A percentile compares a stretch with the other conserved stretches of the same genome.
Evolutionary conservation across 2,113 vertebrate species (phyloP).

Genomic region (Salvator merianae): DNA sequence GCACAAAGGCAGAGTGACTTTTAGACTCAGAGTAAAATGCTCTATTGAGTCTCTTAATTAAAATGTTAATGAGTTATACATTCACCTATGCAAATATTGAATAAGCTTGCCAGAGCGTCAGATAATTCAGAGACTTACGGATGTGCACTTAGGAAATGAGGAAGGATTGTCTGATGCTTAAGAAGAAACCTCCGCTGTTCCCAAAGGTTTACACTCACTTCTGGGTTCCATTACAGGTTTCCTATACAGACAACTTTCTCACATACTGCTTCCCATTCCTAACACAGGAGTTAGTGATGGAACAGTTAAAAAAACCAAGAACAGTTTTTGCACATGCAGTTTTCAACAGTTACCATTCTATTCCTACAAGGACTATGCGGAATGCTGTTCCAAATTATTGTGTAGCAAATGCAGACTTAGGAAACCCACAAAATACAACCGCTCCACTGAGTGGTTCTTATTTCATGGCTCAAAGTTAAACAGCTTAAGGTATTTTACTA

Average conservation of each 20-base stretch:
- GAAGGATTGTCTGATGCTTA: not conserved
- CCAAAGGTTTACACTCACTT: not conserved
- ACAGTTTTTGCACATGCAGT: no score
- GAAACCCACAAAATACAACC: slow-evolving; percentile 81
- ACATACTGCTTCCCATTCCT: not conserved
- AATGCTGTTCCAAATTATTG: no score
- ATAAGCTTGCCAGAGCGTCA: not conserved
- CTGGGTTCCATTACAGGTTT: not conserved
- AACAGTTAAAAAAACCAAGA: no score
- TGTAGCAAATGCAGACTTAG: slow-evolving; percentile 83
- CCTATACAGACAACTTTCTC: not conserved
- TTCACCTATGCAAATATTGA: slow-evolving; percentile 2
- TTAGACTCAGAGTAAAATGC: slow-evolving; percentile 1
- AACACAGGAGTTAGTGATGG: no score
- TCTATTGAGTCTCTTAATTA: slow-evolving; percentile 14
- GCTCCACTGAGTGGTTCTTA: slow-evolving; percentile 81
- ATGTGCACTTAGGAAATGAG: not conserved
- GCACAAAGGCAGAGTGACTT: not conserved
- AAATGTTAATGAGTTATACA: slow-evolving; percentile 20
- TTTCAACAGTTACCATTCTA: no score
- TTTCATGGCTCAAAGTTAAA: slow-evolving; percentile 79
- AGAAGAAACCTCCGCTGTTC: not conserved
- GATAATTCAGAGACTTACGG: not conserved
- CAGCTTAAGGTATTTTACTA: slow-evolving; percentile 88
- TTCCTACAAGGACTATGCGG: no score